phyloP scores from a whole-genome alignment of 2,888 invertebrate species.

The Melipona beecheii region DNA sequence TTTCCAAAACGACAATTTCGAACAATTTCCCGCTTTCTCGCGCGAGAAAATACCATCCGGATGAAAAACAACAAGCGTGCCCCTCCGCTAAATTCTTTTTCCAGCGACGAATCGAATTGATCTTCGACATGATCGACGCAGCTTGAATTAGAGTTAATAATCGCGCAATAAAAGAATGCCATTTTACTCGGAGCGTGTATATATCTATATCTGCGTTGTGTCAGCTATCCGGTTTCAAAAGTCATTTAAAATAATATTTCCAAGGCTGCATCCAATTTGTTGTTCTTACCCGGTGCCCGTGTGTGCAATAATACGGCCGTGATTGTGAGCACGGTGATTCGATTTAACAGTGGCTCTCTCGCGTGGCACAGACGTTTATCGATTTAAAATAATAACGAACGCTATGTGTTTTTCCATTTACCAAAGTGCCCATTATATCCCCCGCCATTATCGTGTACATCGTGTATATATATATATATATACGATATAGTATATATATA shows the following conservation, averaged over 20 bases:
- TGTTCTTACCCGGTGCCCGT: constrained; percentile 16
- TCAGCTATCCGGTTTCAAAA: constrained; percentile 2
- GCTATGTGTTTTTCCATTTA: constrained; percentile 51
- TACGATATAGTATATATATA: too few species aligned
- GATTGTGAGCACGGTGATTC: constrained; percentile 47
- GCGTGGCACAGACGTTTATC: constrained; percentile 49
- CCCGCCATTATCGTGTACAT: too few species aligned
- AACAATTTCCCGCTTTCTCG: too few species aligned
- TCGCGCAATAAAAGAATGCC: neutral
- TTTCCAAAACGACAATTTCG: too few species aligned
- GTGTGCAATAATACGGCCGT: constrained; percentile 37
- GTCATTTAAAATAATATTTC: constrained; percentile 41
- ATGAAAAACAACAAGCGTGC: too few species aligned
- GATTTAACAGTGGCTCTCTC: constrained; percentile 42
- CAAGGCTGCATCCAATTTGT: constrained; percentile 37
- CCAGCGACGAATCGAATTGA: neutral
- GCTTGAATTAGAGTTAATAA: neutral
- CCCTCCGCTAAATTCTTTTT: too few species aligned
- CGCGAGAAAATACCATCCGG: too few species aligned
- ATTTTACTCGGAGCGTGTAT: neutral
- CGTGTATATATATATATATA: too few species aligned
- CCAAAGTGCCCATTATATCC: constrained; percentile 25
- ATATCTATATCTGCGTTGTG: neutral
- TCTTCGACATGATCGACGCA: neutral
- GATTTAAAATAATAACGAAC: constrained; percentile 59